Percentiles rank a stretch among this genome's conserved stretches.
Evolutionary conservation across 2,113 vertebrate species (phyloP).

Genomic region (Octodon degus): DNA sequence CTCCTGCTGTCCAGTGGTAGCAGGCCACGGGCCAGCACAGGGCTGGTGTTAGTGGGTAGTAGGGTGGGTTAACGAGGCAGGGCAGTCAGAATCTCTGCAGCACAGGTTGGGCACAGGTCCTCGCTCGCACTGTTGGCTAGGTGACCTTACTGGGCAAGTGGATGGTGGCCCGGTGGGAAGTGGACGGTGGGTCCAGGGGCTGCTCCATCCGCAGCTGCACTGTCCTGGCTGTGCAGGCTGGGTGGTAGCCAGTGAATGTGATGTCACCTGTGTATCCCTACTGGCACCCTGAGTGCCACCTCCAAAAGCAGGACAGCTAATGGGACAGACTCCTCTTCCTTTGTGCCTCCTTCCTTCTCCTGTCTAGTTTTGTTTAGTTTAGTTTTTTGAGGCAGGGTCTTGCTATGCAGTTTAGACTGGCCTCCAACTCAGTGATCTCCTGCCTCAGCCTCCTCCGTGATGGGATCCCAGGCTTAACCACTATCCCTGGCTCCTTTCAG

Average conservation of each 20-base stretch:
- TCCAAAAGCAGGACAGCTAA: rapidly evolving
- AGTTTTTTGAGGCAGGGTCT: neutral
- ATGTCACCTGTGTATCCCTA: rapidly evolving
- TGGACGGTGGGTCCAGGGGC: rapidly evolving
- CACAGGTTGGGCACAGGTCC: rapidly evolving
- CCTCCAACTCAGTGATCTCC: neutral
- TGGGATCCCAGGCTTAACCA: neutral
- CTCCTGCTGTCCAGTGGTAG: neutral
- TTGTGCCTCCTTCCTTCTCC: neutral
- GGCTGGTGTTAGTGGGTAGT: neutral
- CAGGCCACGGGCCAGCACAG: neutral
- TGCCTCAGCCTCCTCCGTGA: neutral
- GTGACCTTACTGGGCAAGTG: neutral
- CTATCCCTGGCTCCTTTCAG: neutral
- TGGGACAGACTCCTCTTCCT: neutral
- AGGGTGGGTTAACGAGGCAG: neutral
- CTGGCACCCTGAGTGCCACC: neutral
- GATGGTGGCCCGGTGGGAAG: neutral
- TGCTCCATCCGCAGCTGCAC: rapidly evolving
- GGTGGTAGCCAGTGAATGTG: rapidly evolving
- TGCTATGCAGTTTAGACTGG: neutral
- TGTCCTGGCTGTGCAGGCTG: rapidly evolving
- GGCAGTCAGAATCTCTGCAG: neutral
- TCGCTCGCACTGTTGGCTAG: neutral
- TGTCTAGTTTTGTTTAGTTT: too few species aligned